These are phyloP conservation scores for Globodera ellingtonae DNA, from an alignment of 1,140 invertebrate genomes.

Conservation along the genomic window DNA sequence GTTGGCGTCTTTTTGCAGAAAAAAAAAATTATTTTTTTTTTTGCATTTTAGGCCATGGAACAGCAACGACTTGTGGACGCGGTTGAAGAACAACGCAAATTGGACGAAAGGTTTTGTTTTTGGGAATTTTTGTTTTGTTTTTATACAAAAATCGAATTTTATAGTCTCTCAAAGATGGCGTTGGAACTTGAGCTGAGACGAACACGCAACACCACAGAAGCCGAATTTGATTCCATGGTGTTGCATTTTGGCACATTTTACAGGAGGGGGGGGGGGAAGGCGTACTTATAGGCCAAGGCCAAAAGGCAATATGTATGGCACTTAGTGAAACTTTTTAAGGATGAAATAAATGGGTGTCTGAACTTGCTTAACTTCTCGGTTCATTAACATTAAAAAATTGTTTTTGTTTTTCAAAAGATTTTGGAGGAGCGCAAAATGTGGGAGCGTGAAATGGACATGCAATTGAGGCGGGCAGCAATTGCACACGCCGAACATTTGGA, in stretches of 20 bases:
- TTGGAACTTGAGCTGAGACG: conserved; percentile 46
- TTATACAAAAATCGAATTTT: neutral
- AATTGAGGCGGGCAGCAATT: conserved; percentile 79
- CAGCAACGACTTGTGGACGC: conserved; percentile 53
- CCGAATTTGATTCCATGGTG: conserved; percentile 67
- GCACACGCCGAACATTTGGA: conserved; percentile 81
- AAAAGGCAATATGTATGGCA: no score
- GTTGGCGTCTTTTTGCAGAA: neutral
- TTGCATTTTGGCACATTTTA: conserved; percentile 58
- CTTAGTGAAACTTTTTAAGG: no score
- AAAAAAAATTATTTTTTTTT: no score
- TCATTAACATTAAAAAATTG: conserved; percentile 16
- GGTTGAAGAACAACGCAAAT: conserved; percentile 27
- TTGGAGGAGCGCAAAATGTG: conserved; percentile 71
- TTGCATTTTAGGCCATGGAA: conserved; percentile 49
- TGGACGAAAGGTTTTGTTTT: conserved; percentile 37
- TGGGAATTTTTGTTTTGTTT: neutral
- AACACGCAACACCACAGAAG: conserved; percentile 31
- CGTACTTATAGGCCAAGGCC: no score
- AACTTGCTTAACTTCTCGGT: neutral
- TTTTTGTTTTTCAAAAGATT: conserved; percentile 17
- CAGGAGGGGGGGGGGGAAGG: neutral
- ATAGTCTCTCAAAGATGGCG: conserved; percentile 29
- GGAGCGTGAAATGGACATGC: conserved; percentile 76
- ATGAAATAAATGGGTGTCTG: neutral